Evolutionary conservation across 2,113 vertebrate genomes (phyloP), one percentile per base, ranked within the genome.

Genomic region (Tinamus guttatus): DNA sequence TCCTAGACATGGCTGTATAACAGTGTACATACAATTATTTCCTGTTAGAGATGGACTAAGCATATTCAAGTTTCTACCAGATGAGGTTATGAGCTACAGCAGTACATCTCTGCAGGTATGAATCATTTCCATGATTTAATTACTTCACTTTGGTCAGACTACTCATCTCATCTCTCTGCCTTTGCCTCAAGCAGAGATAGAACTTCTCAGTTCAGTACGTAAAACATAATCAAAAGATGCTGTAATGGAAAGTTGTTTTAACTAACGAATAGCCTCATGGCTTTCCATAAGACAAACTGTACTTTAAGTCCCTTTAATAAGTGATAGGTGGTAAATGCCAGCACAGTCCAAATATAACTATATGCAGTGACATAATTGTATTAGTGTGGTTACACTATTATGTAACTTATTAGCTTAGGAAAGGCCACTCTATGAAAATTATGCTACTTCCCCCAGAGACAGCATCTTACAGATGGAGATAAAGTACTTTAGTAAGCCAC

Each of bases 21-120:
- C 19, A 40, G 15, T 2, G 2, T 3, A 4, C 9, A 41, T 70
- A 11, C 1, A 67, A 41, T 86, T 51, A 63, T 5, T 17, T 49
- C 10, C 2, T 2, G 1, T n/a, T 34, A 64, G 12, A 7, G 30
- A 64, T 13, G 2, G 19, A 12, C 13, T 60, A 32, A 2, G 20
- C 4, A 15, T 11, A 41, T 81, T 45, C 45, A 86, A 25, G 22
- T 49, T 84, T 70, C 54, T 59, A 83, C 59, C 28, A 81, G 47
- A 5, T 30, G 28, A 58, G 16, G 21, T 28, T 13, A 77, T 30
- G n/a, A 77, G 21, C 34, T 43, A 18, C 43, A 49, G 15, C 2
- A 45, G 9, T 20, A 34, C 34, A 76, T 45, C 49, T 74, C 80
- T 69, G 41, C 85, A 70, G 36, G 47, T 88, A 41, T 59, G 51